Percentiles rank a stretch among this genome's conserved stretches.
phyloP scores from a whole-genome alignment of 2,888 invertebrate genomes.

The Lathronympha strigana region DNA sequence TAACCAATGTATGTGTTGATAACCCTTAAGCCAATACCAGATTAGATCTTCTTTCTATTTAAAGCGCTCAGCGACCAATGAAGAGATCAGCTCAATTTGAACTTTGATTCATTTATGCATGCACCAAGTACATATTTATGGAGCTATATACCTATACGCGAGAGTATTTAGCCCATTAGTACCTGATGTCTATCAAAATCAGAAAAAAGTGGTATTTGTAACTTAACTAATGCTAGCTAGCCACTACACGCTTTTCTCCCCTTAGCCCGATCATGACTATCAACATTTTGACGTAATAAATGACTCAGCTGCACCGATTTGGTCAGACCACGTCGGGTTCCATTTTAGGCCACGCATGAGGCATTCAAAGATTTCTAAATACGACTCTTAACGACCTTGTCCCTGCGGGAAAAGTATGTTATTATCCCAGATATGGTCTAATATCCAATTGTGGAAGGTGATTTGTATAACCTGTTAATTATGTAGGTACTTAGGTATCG shows the following conservation, averaged over 20 bases:
- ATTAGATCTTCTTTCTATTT: too few species aligned
- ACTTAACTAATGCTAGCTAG: too few species aligned
- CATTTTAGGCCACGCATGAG: slow-evolving; percentile 48
- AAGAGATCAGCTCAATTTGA: too few species aligned
- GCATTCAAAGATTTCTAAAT: slow-evolving; percentile 42
- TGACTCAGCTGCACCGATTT: slow-evolving; percentile 56
- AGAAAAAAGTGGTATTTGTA: slow-evolving; percentile 9
- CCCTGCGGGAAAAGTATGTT: slow-evolving; percentile 39
- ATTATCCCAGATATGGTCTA: slow-evolving; percentile 36
- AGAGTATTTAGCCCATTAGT: too few species aligned
- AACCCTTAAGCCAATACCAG: too few species aligned
- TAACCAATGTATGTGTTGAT: too few species aligned
- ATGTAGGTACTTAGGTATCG: background rate
- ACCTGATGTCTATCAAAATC: too few species aligned
- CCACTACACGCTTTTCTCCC: slow-evolving; percentile 10
- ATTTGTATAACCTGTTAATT: slow-evolving; percentile 28
- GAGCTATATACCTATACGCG: too few species aligned
- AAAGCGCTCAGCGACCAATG: too few species aligned
- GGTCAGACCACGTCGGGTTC: slow-evolving; percentile 55
- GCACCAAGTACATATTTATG: too few species aligned
- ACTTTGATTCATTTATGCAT: too few species aligned
- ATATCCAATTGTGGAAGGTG: slow-evolving; percentile 34
- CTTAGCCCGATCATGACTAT: slow-evolving; percentile 22
- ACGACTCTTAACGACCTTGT: slow-evolving; percentile 41
- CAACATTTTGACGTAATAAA: slow-evolving; percentile 52